Evolutionary conservation across 1,140 invertebrate species (phyloP), one percentile per base, ranked within the genome.

Genomic region (Dreissena rostriformis): DNA sequence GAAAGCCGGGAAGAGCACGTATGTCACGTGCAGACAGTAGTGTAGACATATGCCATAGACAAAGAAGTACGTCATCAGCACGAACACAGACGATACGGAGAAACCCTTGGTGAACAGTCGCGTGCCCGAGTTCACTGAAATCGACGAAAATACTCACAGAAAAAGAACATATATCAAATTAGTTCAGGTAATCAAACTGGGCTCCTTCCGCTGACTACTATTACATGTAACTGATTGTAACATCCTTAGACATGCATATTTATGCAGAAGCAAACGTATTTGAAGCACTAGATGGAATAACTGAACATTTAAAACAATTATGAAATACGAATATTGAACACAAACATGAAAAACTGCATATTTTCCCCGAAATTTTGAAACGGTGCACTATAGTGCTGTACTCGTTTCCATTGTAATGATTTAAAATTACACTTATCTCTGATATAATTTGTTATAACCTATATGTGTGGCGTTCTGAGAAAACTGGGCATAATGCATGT

Each of bases 1-100:
- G 66, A 55, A 74, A 2, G 72, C 70, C 5, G 80, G 80, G 57
- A 68, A 82, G 2, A 81, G 68, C n/a, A 82, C 65, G 51, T 73
- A 73, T 17, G 80, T 66, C 24, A 82, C n/a, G 73, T 82, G 80
- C 14, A 82, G 72, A 39, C 74, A 24, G 65, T 82, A 82, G 29
- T 82, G 80, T 26, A 82, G 72, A 67, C 39, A 53, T 6, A 82
- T 15, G 2, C 55, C 71, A 51, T 82, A 82, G 5, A 82, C 55
- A 10, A 82, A 5, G 24, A 82, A 75, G 68, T 82, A 82, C 51
- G 57, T 66, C 15, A 22, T 51, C 15, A 82, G 14, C 12, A 82
- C 70, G 52, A 75, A 53, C 24, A 82, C 71, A 7, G 80, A 82
- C 22, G 80, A 82, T 39, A 75, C 29, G 1, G 71, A 74, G 28